Evolutionary conservation across 2,113 vertebrate species (phyloP), one percentile per base, ranked within the genome.

Genomic region (Tautogolabrus adspersus): DNA sequence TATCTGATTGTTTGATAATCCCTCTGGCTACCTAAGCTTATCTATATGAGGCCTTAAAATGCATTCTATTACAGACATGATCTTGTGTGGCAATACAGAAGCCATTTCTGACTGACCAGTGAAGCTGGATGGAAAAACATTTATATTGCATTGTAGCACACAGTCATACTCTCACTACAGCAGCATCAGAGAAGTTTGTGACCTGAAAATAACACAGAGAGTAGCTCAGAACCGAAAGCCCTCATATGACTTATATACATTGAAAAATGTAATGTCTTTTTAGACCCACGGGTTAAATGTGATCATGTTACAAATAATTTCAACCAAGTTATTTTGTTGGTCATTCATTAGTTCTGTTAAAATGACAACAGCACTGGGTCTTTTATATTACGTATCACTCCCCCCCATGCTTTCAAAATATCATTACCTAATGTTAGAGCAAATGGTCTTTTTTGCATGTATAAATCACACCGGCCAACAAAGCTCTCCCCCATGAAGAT

Each of bases 171-270:
- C 23, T 61, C 11, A 66, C 62, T 46, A 59, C 51, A 74, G 71
- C 63, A 72, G 55, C 22, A 62, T 54, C 40, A 81, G 47, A 59
- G 10, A 69, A 59, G 37, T 38, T 23, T 11, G 34, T 16, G 9
- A 44, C n/a, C 56, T 78, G 47, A 70, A 86, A 66, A 74, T 67
- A 84, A 65, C 59, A 19, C 46, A 76, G 51, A 79, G n/a, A 22
- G 34, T 30, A 72, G 34, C n/a, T 26, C 3, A 69, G 30, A 70
- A 42, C 16, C 59, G 26, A 11, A 23, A 30, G 46, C 16, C 4
- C 46, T 51, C 47, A 51, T 11, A 8, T 6, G 1, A n/a, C 47
- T 19, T 2, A 44, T 44, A 44, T 1, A 8, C 19, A 10, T 7
- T 6, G n/a, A 3, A 6, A 19, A 8, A 51, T 2, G 18, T 51